phyloP scores from a whole-genome alignment of 2,888 invertebrate genomes.

The Coenonympha arcania region DNA sequence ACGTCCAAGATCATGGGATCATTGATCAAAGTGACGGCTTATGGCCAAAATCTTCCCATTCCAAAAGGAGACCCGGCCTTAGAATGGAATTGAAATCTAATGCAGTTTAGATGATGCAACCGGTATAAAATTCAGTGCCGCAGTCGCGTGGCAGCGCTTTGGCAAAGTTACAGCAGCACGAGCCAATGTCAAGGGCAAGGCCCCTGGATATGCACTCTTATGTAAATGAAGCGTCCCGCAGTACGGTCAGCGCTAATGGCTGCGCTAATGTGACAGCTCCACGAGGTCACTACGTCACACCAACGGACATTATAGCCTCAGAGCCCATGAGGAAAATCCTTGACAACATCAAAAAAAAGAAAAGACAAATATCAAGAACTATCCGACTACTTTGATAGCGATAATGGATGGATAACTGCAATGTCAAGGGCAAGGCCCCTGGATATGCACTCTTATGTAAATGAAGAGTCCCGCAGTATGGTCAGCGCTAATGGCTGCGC shows the following conservation, averaged over 20 bases:
- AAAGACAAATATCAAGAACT: neutral
- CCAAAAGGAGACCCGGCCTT: too few species aligned
- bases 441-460: constrained; percentile 49
- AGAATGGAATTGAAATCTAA: too few species aligned
- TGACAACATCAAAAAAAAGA: neutral
- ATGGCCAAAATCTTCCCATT: too few species aligned
- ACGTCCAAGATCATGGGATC: too few species aligned
- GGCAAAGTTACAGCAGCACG: too few species aligned
- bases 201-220: constrained; percentile 42
- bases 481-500: too few species aligned
- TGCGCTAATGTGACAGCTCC: constrained; percentile 37
- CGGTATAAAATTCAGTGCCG: too few species aligned
- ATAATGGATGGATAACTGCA: too few species aligned
- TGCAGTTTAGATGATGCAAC: too few species aligned
- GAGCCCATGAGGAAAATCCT: neutral
- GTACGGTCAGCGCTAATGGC: constrained; percentile 35
- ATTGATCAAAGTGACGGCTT: too few species aligned
- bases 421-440: constrained; percentile 48
- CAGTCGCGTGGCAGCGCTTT: too few species aligned
- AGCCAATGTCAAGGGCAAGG: constrained; percentile 50
- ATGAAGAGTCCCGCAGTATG: constrained; percentile 27
- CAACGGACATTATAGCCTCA: neutral
- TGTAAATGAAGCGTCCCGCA: constrained; percentile 37
- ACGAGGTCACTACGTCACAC: constrained; percentile 19
- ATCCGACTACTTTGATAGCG: too few species aligned